A percentile compares a stretch with the other conserved stretches of the same genome.
Conservation (phyloP, 2,797 vertebrate genomes). For the Anniella stebbinsi region DNA sequence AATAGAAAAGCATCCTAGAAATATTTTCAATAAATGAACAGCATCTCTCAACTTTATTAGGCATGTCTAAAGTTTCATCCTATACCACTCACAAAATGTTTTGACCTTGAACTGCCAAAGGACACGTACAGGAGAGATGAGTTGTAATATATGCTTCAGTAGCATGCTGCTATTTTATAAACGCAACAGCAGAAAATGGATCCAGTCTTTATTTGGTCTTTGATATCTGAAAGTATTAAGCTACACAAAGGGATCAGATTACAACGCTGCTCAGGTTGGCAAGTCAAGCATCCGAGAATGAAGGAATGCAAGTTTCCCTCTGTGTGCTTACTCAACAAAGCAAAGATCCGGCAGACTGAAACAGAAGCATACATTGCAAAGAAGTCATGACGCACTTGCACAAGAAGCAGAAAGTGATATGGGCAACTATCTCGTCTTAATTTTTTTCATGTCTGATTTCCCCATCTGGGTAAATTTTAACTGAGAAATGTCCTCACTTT, state of each 20-base stretch:
- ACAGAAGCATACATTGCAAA: not conserved
- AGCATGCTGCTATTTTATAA: not conserved
- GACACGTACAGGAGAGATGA: not conserved
- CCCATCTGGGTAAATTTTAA: not conserved
- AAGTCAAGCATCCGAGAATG: slow-evolving; percentile 2
- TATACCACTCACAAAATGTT: not conserved
- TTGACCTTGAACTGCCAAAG: not conserved
- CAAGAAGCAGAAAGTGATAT: not conserved
- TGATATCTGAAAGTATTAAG: slow-evolving; percentile 16
- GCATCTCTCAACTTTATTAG: not conserved
- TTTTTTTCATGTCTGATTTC: not conserved
- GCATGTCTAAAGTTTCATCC: not conserved
- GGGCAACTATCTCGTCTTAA: not conserved
- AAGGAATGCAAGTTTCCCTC: not conserved
- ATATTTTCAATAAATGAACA: not conserved
- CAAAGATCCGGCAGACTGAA: not conserved
- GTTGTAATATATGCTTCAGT: not conserved
- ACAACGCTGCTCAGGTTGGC: not conserved
- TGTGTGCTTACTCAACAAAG: slow-evolving; percentile 9
- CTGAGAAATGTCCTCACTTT: not conserved
- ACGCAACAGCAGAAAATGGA: not conserved
- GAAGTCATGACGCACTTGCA: not conserved
- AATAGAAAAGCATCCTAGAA: not conserved
- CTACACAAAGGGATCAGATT: not conserved
- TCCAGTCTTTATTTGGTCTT: slow-evolving; percentile 10